Evolutionary conservation across 2,888 invertebrate species (phyloP).

Genomic region (Lasius platythorax): DNA sequence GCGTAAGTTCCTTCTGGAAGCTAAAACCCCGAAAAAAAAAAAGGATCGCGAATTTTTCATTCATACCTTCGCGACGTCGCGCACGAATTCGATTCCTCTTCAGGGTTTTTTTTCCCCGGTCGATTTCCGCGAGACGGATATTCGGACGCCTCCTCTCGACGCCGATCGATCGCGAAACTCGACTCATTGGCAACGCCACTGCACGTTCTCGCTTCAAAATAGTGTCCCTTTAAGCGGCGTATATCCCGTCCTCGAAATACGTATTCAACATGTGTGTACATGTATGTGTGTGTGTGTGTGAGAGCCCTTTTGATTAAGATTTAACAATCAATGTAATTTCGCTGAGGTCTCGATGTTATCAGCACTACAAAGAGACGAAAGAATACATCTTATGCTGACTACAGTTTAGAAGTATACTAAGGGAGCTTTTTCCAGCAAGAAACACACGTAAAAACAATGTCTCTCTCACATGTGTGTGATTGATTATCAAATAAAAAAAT

Average conservation of each 20-base stretch:
- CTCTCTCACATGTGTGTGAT: too few species aligned
- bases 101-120: not conserved
- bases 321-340: not conserved
- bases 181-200: conserved; percentile 8
- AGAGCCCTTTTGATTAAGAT: not conserved
- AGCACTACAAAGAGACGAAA: not conserved
- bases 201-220: not conserved
- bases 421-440: not conserved
- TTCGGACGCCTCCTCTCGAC: conserved; percentile 3
- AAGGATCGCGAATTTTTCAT: not conserved
- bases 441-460: not conserved
- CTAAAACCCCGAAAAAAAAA: not conserved
- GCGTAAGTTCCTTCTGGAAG: not conserved
- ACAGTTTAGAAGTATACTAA: not conserved
- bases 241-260: not conserved
- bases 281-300: too few species aligned
- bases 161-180: conserved; percentile 44
- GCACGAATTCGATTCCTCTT: conserved; percentile 30
- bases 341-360: too few species aligned
- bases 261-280: not conserved
- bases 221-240: conserved; percentile 9
- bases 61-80: not conserved
- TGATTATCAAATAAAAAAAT: too few species aligned
- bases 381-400: not conserved
- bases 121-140: conserved; percentile 7